Conservation (phyloP, 2,888 invertebrate species). For the Dorcus hopei region DNA sequence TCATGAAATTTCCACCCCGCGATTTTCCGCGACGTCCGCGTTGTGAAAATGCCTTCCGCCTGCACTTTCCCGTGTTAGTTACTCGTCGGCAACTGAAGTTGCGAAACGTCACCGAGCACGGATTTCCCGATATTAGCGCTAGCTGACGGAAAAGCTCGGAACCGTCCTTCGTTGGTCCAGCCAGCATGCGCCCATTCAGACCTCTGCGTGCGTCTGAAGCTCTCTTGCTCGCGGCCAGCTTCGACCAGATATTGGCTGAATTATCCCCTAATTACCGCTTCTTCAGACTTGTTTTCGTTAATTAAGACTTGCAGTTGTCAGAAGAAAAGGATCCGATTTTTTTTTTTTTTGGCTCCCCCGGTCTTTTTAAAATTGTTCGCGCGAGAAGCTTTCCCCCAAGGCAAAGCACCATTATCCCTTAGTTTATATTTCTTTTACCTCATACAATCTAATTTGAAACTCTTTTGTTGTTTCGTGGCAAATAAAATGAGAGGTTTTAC, state of each 20-base stretch:
- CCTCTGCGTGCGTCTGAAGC: slow-evolving; percentile 19
- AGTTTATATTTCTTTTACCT: no score
- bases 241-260: neutral
- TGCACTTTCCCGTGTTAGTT: slow-evolving; percentile 11
- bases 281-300: neutral
- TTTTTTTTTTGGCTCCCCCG: no score
- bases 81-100: slow-evolving; percentile 22
- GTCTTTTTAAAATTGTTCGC: no score
- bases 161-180: slow-evolving; percentile 21
- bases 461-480: no score
- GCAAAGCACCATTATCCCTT: no score
- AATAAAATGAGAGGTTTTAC: no score
- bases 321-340: no score
- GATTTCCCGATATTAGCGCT: slow-evolving; percentile 32
- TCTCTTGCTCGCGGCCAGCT: neutral
- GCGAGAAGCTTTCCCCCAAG: no score
- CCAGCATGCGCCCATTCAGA: slow-evolving; percentile 1
- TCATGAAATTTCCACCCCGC: no score
- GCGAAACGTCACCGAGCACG: slow-evolving; percentile 29
- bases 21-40: neutral
- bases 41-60: slow-evolving; percentile 12
- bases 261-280: neutral
- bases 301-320: neutral
- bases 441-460: no score
- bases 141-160: slow-evolving; percentile 28